phyloP scores from a whole-genome alignment of 1,140 invertebrate genomes.

The Hylaeus anthracinus region DNA sequence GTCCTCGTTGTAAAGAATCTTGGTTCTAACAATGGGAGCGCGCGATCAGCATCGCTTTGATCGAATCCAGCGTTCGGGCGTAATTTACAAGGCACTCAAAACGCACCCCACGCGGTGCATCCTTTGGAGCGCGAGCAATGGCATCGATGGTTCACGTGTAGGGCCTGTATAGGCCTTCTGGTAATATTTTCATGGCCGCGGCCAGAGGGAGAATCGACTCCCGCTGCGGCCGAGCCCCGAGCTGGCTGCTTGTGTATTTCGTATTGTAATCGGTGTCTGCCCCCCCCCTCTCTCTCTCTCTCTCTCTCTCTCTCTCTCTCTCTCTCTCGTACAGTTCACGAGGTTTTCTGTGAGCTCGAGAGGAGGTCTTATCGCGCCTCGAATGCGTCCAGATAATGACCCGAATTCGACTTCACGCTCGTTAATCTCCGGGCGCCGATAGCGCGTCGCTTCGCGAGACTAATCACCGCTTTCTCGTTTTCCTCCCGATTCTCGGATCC shows the following conservation, averaged over 20 bases:
- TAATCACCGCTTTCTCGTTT: constrained; percentile 11
- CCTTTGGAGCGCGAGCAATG: not conserved
- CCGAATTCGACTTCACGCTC: constrained; percentile 43
- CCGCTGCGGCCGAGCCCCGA: constrained; percentile 38
- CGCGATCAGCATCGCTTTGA: not conserved
- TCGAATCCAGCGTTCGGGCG: not conserved
- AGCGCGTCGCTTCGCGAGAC: not conserved
- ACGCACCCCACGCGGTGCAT: constrained; percentile 1
- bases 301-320: too few species aligned
- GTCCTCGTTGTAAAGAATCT: too few species aligned
- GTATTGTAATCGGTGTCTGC: constrained; percentile 21
- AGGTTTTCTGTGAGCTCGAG: not conserved
- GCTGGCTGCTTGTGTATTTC: constrained; percentile 34
- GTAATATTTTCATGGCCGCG: constrained; percentile 58
- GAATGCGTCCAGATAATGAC: constrained; percentile 42
- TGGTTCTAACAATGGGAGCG: not conserved
- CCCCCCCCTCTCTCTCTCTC: not conserved
- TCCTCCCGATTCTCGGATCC: not conserved
- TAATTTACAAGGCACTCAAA: constrained; percentile 14
- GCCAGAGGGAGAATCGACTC: constrained; percentile 19
- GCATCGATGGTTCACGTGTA: not conserved
- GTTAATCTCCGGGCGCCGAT: constrained; percentile 31
- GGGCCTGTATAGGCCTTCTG: constrained; percentile 7
- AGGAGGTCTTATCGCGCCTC: constrained; percentile 29
- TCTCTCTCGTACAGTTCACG: constrained; percentile 1